A percentile compares a stretch with the other conserved stretches of the same genome.
Conservation (phyloP, 2,888 invertebrate genomes). For the Melinaea marsaeus region DNA sequence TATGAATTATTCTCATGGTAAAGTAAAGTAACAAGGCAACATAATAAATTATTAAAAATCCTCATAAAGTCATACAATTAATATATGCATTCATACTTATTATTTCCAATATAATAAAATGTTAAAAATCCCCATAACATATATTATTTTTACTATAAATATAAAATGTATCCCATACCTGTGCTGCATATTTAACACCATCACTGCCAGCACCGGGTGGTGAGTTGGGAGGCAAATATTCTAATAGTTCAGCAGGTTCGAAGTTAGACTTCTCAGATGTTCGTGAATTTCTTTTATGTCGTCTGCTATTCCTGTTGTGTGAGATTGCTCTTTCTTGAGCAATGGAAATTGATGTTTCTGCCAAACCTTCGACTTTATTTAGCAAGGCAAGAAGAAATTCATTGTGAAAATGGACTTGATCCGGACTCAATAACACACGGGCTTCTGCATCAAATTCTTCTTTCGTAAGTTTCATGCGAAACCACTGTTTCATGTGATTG, state of each 20-base stretch:
- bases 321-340: slow-evolving; percentile 65
- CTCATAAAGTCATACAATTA: too few species aligned
- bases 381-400: slow-evolving; percentile 88
- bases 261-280: slow-evolving; percentile 79
- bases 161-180: slow-evolving; percentile 47
- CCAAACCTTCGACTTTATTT: slow-evolving; percentile 82
- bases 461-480: slow-evolving; percentile 85
- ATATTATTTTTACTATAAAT: slow-evolving; percentile 3
- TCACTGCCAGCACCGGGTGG: slow-evolving; percentile 73
- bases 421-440: slow-evolving; percentile 82
- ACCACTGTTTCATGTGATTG: slow-evolving; percentile 86
- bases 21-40: too few species aligned
- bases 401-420: slow-evolving; percentile 90
- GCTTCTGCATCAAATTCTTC: slow-evolving; percentile 91
- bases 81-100: too few species aligned
- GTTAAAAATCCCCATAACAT: neutral
- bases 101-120: too few species aligned
- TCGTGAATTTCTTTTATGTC: slow-evolving; percentile 75
- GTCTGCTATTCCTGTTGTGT: slow-evolving; percentile 65
- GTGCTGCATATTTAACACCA: slow-evolving; percentile 70
- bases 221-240: slow-evolving; percentile 77
- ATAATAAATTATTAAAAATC: too few species aligned
- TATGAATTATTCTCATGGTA: too few species aligned
- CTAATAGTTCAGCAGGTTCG: slow-evolving; percentile 78
- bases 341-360: slow-evolving; percentile 65